Percentiles rank a stretch among this genome's conserved stretches.
phyloP scores from a whole-genome alignment of 2,888 invertebrate genomes.

The Antheraea yamamai region DNA sequence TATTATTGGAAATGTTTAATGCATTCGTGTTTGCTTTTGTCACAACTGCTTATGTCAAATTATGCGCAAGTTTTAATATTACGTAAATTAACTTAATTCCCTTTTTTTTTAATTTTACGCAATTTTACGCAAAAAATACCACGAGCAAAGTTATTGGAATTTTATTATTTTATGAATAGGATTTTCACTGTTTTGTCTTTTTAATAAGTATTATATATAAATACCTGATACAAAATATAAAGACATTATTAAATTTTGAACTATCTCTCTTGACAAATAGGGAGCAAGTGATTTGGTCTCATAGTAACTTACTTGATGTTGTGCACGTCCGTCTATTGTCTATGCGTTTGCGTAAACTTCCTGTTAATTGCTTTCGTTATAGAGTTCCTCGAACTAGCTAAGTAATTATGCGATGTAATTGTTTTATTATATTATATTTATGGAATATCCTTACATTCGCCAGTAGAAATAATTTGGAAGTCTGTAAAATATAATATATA shows the following conservation, averaged over 20 bases:
- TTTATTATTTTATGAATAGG: neutral
- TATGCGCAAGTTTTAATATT: too few species aligned
- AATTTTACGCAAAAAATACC: neutral
- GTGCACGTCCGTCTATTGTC: constrained; percentile 39
- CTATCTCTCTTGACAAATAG: constrained; percentile 13
- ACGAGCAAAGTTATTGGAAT: neutral
- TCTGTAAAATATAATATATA: constrained; percentile 42
- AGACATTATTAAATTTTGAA: constrained; percentile 13
- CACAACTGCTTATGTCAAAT: neutral
- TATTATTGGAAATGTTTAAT: neutral
- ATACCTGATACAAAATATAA: constrained; percentile 21
- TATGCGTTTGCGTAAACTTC: constrained; percentile 37
- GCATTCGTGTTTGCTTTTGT: neutral
- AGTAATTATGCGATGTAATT: constrained; percentile 29
- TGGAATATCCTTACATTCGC: constrained; percentile 52
- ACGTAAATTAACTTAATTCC: too few species aligned
- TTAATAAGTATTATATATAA: neutral
- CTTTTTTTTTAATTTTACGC: too few species aligned
- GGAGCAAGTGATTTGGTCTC: neutral
- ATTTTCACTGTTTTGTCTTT: neutral
- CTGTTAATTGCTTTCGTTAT: constrained; percentile 24
- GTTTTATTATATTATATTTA: constrained; percentile 34
- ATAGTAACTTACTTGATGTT: constrained; percentile 9
- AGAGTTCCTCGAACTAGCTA: constrained; percentile 21
- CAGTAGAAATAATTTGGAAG: constrained; percentile 41